Percentiles rank a stretch among this genome's conserved stretches.
phyloP scores from a whole-genome alignment of 2,113 vertebrate genomes.

The Malurus cyaneus region DNA sequence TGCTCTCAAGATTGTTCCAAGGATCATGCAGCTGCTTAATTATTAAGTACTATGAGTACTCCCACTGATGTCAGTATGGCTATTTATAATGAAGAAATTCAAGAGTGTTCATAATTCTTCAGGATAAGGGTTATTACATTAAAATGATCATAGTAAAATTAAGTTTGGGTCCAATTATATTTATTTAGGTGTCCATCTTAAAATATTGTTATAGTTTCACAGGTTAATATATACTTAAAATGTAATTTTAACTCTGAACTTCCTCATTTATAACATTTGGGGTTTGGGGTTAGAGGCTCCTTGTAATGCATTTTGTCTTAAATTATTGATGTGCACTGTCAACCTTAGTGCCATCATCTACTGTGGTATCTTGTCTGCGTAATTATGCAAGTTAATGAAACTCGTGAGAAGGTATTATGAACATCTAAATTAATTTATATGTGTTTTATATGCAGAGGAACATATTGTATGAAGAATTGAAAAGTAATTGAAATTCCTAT shows the following conservation, averaged over 20 bases:
- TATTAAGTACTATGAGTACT: background rate
- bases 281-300: background rate
- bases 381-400: constrained; percentile 26
- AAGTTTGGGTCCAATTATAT: background rate
- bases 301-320: background rate
- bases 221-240: background rate
- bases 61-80: background rate
- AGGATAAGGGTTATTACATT: background rate
- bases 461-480: background rate
- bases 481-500: background rate
- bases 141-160: background rate
- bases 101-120: background rate
- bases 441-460: background rate
- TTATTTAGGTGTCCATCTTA: background rate
- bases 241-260: background rate
- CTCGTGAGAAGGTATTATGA: background rate
- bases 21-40: background rate
- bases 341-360: background rate
- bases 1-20: background rate
- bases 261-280: background rate
- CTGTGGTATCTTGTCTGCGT: background rate
- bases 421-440: constrained; percentile 1
- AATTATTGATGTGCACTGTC: background rate
- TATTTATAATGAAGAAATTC: background rate
- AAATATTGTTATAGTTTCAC: background rate